A percentile compares a stretch with the other conserved stretches of the same genome.
phyloP scores from a whole-genome alignment of 2,113 vertebrate genomes.

The Strix uralensis region DNA sequence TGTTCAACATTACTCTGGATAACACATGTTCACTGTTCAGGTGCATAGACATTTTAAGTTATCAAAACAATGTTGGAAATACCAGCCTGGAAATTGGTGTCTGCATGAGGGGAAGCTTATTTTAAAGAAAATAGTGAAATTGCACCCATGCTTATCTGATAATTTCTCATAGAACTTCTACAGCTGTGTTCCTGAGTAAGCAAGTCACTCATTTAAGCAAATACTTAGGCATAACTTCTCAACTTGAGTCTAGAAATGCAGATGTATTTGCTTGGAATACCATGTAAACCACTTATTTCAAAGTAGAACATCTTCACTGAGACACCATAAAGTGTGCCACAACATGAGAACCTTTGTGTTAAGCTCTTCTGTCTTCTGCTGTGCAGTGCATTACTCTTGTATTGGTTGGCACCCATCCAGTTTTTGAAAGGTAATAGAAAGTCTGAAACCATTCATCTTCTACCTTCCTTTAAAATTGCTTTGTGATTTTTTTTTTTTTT shows the following conservation, averaged over 20 bases:
- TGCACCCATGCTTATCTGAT: not conserved
- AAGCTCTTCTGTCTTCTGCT: not conserved
- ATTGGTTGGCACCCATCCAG: not conserved
- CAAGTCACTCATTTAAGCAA: not conserved
- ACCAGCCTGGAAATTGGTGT: not conserved
- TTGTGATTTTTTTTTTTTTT: not conserved
- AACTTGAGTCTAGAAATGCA: not conserved
- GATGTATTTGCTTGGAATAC: not conserved
- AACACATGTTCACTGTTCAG: conserved; percentile 95
- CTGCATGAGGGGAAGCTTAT: not conserved
- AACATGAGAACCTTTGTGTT: not conserved
- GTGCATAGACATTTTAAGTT: conserved; percentile 52
- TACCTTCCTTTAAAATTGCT: not conserved
- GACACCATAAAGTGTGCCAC: too few relatives aligned
- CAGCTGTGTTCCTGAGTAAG: not conserved
- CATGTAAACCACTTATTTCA: not conserved
- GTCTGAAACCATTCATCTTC: not conserved
- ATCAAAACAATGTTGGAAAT: not conserved
- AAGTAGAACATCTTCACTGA: not conserved
- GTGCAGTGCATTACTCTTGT: not conserved
- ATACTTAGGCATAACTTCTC: not conserved
- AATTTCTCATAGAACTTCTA: not conserved
- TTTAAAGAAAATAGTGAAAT: not conserved
- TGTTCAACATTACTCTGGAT: conserved; percentile 91
- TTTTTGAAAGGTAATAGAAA: not conserved